Evolutionary conservation across 1,140 invertebrate species (phyloP).

Genomic region (Pseudomyrmex dendroicus): DNA sequence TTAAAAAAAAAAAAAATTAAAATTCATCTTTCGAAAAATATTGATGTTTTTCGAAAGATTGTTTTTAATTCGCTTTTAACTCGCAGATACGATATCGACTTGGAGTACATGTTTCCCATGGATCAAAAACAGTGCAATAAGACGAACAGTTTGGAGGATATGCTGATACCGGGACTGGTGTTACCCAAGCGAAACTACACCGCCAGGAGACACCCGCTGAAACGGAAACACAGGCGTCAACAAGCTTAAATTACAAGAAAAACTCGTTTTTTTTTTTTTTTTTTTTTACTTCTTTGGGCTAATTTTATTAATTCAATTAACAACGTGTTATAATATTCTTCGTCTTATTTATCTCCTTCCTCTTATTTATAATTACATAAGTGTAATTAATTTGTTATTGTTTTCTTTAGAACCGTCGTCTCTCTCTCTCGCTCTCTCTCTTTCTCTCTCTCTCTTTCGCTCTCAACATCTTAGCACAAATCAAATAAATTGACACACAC

Average conservation of each 20-base stretch:
- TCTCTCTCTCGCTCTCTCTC: constrained; percentile 48
- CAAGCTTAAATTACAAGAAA: constrained; percentile 17
- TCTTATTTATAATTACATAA: constrained; percentile 85
- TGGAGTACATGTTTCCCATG: constrained; percentile 93
- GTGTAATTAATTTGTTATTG: constrained; percentile 84
- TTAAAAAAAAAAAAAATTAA: neutral
- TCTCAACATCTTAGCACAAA: constrained; percentile 79
- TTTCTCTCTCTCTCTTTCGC: too few species aligned
- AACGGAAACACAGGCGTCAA: constrained; percentile 77
- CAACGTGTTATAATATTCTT: constrained; percentile 86
- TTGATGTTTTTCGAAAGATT: neutral
- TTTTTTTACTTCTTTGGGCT: constrained; percentile 80
- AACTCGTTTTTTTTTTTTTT: neutral
- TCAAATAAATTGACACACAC: constrained; percentile 78
- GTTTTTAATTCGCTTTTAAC: constrained; percentile 3
- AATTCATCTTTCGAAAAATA: constrained; percentile 1
- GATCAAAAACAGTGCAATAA: constrained; percentile 88
- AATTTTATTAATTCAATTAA: constrained; percentile 86
- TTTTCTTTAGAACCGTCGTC: constrained; percentile 84
- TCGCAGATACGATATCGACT: constrained; percentile 90
- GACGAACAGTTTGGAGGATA: constrained; percentile 67
- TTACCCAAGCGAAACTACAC: constrained; percentile 67
- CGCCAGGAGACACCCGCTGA: constrained; percentile 79
- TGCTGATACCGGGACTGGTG: constrained; percentile 72
- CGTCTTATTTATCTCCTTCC: constrained; percentile 76